Percentiles rank a stretch among this genome's conserved stretches.
phyloP scores from a whole-genome alignment of 2,113 vertebrate genomes.

The Ascaphus truei region DNA sequence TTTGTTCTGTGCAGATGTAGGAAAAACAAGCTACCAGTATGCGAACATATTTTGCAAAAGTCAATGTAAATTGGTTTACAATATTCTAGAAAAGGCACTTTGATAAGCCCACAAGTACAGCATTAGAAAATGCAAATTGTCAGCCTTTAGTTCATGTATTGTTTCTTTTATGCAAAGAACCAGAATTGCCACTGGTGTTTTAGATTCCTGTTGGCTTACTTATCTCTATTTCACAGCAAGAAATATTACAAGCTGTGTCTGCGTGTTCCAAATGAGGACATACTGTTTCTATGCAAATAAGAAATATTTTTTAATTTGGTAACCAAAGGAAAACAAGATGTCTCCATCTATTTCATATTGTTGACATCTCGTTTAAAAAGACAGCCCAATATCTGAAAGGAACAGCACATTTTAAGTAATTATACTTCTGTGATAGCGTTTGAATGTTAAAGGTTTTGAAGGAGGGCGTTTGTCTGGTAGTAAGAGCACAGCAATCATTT shows the following conservation, averaged over 20 bases:
- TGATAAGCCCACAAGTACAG: constrained; percentile 31
- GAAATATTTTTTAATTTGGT: constrained; percentile 31
- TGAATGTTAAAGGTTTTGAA: neutral
- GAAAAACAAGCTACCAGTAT: neutral
- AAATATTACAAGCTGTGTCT: constrained; percentile 46
- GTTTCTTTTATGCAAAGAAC: constrained; percentile 46
- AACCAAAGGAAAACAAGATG: constrained; percentile 29
- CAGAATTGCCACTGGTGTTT: constrained; percentile 46
- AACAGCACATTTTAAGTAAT: neutral
- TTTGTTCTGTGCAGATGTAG: constrained; percentile 8
- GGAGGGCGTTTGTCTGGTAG: neutral
- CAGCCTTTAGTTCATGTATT: constrained; percentile 43
- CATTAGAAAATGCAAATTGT: constrained; percentile 37
- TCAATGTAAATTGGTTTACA: constrained; percentile 14
- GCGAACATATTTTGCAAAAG: neutral
- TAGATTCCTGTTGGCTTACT: constrained; percentile 44
- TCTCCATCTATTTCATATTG: constrained; percentile 17
- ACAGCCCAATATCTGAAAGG: constrained; percentile 9
- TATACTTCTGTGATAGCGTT: neutral
- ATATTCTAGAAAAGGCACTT: constrained; percentile 17
- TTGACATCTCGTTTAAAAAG: neutral
- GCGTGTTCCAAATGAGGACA: constrained; percentile 32
- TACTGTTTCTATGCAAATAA: constrained; percentile 46
- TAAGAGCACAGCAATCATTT: neutral
- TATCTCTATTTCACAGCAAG: constrained; percentile 53